Percentiles rank a stretch among this genome's conserved stretches.
Evolutionary conservation across 2,888 invertebrate species (phyloP).

Genomic region (Agrilus biguttatus): DNA sequence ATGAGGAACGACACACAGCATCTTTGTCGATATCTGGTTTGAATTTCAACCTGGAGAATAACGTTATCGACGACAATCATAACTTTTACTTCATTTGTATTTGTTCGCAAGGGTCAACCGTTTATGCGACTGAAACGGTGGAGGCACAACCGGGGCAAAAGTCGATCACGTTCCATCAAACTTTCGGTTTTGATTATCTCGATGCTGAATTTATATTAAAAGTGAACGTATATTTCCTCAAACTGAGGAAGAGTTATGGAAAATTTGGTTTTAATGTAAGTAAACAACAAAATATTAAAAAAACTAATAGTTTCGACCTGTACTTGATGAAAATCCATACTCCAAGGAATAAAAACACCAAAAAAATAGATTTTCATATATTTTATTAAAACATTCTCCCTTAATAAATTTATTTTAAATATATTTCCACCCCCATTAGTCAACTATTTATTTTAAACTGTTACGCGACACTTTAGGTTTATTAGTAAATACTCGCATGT

Average conservation of each 20-base stretch:
- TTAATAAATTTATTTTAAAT: too few relatives aligned
- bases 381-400: too few relatives aligned
- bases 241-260: conserved; percentile 12
- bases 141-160: conserved; percentile 9
- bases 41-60: conserved; percentile 11
- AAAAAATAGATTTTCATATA: too few relatives aligned
- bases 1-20: conserved; percentile 6
- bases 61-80: conserved; percentile 10
- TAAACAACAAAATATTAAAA: too few relatives aligned
- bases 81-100: conserved; percentile 24
- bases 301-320: too few relatives aligned
- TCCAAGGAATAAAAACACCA: too few relatives aligned
- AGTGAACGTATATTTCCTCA: conserved; percentile 33
- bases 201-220: conserved; percentile 28
- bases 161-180: conserved; percentile 17
- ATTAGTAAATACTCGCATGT: too few relatives aligned
- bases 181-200: conserved; percentile 23
- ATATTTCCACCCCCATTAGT: too few relatives aligned
- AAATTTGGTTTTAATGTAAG: conserved; percentile 19
- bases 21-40: conserved; percentile 14
- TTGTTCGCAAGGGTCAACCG: conserved; percentile 19
- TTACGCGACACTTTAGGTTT: too few relatives aligned
- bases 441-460: too few relatives aligned
- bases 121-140: conserved; percentile 17
- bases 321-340: too few relatives aligned